A percentile compares a stretch with the other conserved stretches of the same genome.
phyloP scores from a whole-genome alignment of 2,888 invertebrate genomes.

The Hyposoter dolosus region DNA sequence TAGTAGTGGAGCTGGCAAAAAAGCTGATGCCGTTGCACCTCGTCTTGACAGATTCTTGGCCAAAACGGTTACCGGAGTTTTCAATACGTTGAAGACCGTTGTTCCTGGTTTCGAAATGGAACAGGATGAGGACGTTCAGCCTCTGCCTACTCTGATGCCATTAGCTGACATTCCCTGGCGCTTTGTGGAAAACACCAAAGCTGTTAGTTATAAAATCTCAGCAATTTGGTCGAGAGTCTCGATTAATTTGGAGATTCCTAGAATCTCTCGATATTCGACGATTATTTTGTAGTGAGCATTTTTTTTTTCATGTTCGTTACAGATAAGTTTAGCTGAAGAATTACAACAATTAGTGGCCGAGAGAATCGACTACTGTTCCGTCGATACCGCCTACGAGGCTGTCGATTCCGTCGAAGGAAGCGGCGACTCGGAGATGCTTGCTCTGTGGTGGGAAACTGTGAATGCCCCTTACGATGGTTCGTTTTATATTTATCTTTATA shows the following conservation, averaged over 20 bases:
- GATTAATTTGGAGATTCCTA: not conserved
- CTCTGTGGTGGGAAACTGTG: conserved; percentile 80
- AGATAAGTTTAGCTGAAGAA: conserved; percentile 76
- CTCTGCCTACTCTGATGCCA: conserved; percentile 80
- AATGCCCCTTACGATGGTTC: conserved; percentile 79
- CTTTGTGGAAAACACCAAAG: conserved; percentile 84
- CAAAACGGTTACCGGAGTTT: conserved; percentile 92
- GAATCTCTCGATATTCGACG: not conserved
- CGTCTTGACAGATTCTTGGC: conserved; percentile 89
- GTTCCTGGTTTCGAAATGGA: conserved; percentile 86
- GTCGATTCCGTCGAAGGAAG: conserved; percentile 86
- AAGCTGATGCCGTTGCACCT: conserved; percentile 86
- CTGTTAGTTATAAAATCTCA: conserved; percentile 76
- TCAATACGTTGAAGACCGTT: conserved; percentile 91
- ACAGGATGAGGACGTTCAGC: conserved; percentile 79
- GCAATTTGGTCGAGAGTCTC: not conserved
- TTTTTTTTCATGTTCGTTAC: conserved; percentile 22
- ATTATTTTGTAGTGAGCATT: not conserved
- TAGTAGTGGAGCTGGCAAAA: conserved; percentile 79
- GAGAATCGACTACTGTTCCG: conserved; percentile 87
- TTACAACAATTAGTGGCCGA: conserved; percentile 79
- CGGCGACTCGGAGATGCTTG: conserved; percentile 80
- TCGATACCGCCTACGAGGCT: conserved; percentile 88
- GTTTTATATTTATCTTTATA: conserved; percentile 18
- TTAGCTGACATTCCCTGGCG: conserved; percentile 84